These are phyloP conservation scores for Lordiphosa collinella DNA, from an alignment of 1,140 invertebrate genomes.

Conservation along the genomic window DNA sequence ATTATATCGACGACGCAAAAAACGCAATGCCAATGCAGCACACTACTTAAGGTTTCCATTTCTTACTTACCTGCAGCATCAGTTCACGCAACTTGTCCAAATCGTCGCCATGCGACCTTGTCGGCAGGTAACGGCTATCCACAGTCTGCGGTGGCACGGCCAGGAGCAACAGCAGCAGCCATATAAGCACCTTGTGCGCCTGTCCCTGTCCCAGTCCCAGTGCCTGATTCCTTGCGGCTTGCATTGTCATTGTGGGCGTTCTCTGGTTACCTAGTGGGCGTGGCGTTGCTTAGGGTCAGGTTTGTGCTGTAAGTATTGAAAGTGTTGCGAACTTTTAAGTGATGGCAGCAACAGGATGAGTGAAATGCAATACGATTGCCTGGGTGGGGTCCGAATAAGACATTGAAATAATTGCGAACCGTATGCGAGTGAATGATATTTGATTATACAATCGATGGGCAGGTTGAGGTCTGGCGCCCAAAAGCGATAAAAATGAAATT, in stretches of 20 bases:
- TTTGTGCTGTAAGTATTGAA: too few relatives aligned
- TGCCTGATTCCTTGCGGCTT: constrained; percentile 29
- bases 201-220: constrained; percentile 11
- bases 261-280: constrained; percentile 9
- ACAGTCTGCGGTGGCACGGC: constrained; percentile 58
- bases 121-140: constrained; percentile 82
- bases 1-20: constrained; percentile 65
- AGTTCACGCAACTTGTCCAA: constrained; percentile 82
- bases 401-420: too few relatives aligned
- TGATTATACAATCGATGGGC: too few relatives aligned
- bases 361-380: too few relatives aligned
- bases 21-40: constrained; percentile 51
- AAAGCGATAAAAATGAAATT: too few relatives aligned
- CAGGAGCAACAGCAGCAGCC: constrained; percentile 56
- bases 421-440: too few relatives aligned
- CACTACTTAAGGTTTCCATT: constrained; percentile 23
- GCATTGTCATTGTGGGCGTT: constrained; percentile 26
- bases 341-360: too few relatives aligned
- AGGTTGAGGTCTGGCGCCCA: too few relatives aligned
- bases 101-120: constrained; percentile 81
- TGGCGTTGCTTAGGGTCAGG: background rate
- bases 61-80: constrained; percentile 81
- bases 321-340: too few relatives aligned
- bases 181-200: constrained; percentile 43
- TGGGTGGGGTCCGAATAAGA: too few relatives aligned